phyloP scores from a whole-genome alignment of 2,797 vertebrate genomes.

The Tachyglossus aculeatus region DNA sequence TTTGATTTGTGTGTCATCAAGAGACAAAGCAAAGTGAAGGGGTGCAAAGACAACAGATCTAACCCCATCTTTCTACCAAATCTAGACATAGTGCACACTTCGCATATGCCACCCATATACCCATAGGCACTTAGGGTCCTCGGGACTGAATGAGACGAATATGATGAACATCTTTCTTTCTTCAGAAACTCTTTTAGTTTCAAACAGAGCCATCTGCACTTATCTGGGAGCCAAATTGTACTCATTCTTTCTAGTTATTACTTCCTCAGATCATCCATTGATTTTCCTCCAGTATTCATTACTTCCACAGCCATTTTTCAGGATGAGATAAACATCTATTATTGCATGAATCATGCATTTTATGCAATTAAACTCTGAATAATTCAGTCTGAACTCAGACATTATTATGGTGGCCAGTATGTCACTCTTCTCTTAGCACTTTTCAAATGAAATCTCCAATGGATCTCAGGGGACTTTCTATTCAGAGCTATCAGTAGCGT shows the following conservation, averaged over 20 bases:
- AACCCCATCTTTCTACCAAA: too few relatives aligned
- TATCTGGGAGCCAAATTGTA: neutral
- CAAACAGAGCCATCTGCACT: neutral
- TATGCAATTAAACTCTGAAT: neutral
- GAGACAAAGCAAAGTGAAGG: too few relatives aligned
- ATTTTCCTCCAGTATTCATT: neutral
- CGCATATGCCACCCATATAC: neutral
- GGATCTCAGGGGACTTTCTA: too few relatives aligned
- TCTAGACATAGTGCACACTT: too few relatives aligned
- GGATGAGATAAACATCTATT: neutral
- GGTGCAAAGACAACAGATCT: too few relatives aligned
- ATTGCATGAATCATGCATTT: neutral
- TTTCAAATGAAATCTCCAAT: too few relatives aligned
- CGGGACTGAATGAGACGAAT: neutral
- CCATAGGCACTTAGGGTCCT: neutral
- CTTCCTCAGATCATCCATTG: neutral
- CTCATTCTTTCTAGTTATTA: neutral
- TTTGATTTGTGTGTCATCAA: too few relatives aligned
- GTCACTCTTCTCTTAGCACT: too few relatives aligned
- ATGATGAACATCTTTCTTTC: neutral
- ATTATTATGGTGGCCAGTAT: too few relatives aligned
- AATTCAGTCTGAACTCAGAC: too few relatives aligned
- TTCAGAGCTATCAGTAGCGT: too few relatives aligned
- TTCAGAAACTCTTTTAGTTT: neutral
- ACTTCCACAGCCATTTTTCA: neutral